Conservation (phyloP, 2,888 invertebrate genomes). For the Ryuthela nishihirai region DNA sequence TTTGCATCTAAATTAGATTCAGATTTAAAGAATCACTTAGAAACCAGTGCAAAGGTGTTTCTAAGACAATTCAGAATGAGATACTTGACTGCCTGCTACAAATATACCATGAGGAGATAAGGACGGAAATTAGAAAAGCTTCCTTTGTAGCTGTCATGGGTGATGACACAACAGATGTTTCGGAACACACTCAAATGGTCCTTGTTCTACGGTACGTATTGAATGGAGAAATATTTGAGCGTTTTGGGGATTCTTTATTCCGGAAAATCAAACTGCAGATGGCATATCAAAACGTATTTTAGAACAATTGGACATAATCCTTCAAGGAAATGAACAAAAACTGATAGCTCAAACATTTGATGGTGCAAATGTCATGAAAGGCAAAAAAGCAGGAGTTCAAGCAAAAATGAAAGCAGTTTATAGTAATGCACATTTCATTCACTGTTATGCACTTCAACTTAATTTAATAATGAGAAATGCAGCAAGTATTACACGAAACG, state of each 20-base stretch:
- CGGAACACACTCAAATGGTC: no score
- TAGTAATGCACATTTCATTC: conserved; percentile 32
- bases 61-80: no score
- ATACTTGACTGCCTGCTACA: no score
- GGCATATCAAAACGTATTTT: conserved; percentile 7
- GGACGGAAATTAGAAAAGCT: no score
- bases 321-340: conserved; percentile 35
- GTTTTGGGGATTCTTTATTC: neutral
- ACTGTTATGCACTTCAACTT: conserved; percentile 39
- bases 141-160: no score
- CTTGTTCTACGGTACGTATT: no score
- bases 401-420: conserved; percentile 34
- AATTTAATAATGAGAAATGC: conserved; percentile 37
- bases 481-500: conserved; percentile 1
- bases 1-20: no score
- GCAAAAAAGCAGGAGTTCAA: conserved; percentile 44
- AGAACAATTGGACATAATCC: conserved; percentile 3
- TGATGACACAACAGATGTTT: no score
- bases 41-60: no score
- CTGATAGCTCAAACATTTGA: conserved; percentile 45
- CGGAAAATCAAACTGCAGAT: neutral
- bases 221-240: neutral
- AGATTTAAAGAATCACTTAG: no score
- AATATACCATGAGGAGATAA: no score
- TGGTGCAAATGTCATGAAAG: conserved; percentile 44